Conservation (phyloP, 2,113 vertebrate genomes). For the Chloropsis cyanopogon region DNA sequence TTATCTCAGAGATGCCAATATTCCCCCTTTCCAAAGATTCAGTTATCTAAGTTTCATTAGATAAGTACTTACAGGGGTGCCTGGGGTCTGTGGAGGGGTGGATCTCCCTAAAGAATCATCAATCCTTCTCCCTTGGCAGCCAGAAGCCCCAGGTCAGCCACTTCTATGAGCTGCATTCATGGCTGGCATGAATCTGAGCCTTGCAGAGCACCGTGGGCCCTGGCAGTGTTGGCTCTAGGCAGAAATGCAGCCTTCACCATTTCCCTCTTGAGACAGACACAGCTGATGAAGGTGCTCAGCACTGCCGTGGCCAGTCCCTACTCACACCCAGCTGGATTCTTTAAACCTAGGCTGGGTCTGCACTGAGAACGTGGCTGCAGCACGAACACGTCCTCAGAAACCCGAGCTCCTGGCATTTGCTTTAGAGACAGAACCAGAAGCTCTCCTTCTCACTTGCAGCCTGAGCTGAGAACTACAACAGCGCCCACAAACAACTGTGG, state of each 20-base stretch:
- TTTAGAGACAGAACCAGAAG: neutral
- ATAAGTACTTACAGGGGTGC: neutral
- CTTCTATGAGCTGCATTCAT: neutral
- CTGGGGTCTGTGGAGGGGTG: neutral
- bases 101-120: neutral
- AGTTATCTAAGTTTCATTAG: neutral
- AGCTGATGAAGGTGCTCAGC: neutral
- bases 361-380: neutral
- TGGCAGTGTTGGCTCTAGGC: neutral
- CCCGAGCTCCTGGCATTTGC: neutral
- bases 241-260: neutral
- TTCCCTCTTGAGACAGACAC: accelerated
- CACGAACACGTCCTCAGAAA: neutral
- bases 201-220: neutral
- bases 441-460: constrained; percentile 23
- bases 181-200: neutral
- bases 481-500: constrained; percentile 31
- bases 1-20: neutral
- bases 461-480: constrained; percentile 46
- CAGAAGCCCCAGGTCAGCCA: neutral
- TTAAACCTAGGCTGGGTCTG: neutral
- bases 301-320: neutral
- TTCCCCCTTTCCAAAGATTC: neutral
- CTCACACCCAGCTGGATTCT: neutral
- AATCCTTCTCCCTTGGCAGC: neutral